Conservation (phyloP, 2,888 invertebrate genomes). For the Trichacis sp. region DNA sequence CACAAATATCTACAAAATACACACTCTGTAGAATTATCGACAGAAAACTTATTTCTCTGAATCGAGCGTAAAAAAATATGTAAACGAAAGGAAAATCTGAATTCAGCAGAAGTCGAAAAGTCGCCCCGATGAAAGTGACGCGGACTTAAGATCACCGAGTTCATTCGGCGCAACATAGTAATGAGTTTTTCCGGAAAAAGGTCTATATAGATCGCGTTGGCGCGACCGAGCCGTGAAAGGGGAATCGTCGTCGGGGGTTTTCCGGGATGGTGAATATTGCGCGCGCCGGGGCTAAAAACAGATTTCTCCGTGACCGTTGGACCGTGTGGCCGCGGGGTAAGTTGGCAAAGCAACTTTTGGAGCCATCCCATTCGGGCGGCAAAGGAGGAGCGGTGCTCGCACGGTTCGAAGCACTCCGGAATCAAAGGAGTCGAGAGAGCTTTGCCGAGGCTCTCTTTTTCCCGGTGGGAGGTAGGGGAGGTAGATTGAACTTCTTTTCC, state of each 20-base stretch:
- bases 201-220: constrained; percentile 15
- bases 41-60: too few relatives aligned
- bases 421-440: constrained; percentile 66
- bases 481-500: constrained; percentile 66
- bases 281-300: constrained; percentile 33
- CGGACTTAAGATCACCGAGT: neutral
- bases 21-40: too few relatives aligned
- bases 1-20: too few relatives aligned
- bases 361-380: constrained; percentile 40
- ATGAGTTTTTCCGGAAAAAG: constrained; percentile 1
- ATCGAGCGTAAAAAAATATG: too few relatives aligned
- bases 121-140: neutral
- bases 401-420: constrained; percentile 48
- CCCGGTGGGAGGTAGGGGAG: constrained; percentile 35
- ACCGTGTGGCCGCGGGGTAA: constrained; percentile 47
- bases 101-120: neutral
- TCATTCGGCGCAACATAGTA: neutral
- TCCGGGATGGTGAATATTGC: constrained; percentile 33
- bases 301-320: constrained; percentile 37
- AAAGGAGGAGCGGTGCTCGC: constrained; percentile 18
- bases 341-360: constrained; percentile 56
- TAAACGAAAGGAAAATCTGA: too few relatives aligned
- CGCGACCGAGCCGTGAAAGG: constrained; percentile 26
- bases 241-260: constrained; percentile 31
- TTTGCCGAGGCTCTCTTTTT: constrained; percentile 52